Evolutionary conservation across 2,113 vertebrate species (phyloP).

Genomic region (Labeo rohita): DNA sequence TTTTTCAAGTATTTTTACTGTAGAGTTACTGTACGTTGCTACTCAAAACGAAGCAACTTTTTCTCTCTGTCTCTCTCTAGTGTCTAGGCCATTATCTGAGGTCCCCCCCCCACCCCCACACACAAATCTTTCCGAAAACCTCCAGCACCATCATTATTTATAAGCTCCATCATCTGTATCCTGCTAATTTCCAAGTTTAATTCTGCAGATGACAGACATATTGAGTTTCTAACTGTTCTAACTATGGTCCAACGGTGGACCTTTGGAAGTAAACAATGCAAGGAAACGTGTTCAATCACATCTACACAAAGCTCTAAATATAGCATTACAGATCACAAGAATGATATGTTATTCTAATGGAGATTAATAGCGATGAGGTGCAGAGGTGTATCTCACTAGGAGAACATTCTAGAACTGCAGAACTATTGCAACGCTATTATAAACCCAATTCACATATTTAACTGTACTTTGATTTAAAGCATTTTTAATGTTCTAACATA

Average conservation of each 20-base stretch:
- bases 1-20: too few relatives aligned
- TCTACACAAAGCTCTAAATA: background rate
- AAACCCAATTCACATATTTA: too few relatives aligned
- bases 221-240: conserved; percentile 31
- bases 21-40: too few relatives aligned
- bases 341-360: background rate
- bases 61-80: background rate
- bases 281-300: background rate
- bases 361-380: background rate
- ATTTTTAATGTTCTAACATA: too few relatives aligned
- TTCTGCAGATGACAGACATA: conserved; percentile 63
- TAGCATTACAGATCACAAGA: background rate
- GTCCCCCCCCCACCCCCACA: background rate
- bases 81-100: background rate
- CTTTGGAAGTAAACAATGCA: background rate
- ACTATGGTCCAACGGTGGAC: conserved; percentile 8
- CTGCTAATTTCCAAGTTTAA: conserved; percentile 72
- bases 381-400: background rate
- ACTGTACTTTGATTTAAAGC: too few relatives aligned
- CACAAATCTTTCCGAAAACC: background rate
- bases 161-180: conserved; percentile 61
- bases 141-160: conserved; percentile 61
- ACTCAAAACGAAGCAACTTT: too few relatives aligned
- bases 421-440: background rate
- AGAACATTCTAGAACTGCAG: background rate